Percentiles rank a stretch among this genome's conserved stretches.
phyloP scores from a whole-genome alignment of 1,140 invertebrate species.

The Sarcophaga peregrina region DNA sequence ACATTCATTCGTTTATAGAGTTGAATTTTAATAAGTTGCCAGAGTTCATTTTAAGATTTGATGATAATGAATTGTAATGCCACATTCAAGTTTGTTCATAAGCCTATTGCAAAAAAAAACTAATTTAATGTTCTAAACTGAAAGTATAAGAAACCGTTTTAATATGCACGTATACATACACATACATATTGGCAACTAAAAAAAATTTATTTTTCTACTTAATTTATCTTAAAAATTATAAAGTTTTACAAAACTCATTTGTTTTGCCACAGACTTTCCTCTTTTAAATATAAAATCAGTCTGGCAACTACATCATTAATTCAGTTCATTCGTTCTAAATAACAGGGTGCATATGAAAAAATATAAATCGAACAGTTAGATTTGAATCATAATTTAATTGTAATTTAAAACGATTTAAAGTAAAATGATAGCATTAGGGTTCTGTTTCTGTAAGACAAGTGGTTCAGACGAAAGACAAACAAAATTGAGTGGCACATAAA shows the following conservation, averaged over 20 bases:
- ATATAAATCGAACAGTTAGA: neutral
- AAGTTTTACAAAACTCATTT: too few species aligned
- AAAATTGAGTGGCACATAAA: too few species aligned
- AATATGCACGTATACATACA: too few species aligned
- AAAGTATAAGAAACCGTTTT: too few species aligned
- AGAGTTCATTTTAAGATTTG: neutral
- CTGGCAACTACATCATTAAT: neutral
- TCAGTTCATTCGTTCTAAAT: neutral
- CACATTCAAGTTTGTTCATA: neutral
- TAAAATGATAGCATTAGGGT: neutral
- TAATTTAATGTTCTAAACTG: too few species aligned
- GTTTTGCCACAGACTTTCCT: too few species aligned
- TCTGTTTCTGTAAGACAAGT: too few species aligned
- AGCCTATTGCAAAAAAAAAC: too few species aligned
- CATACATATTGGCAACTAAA: too few species aligned
- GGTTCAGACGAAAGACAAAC: too few species aligned
- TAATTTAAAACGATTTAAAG: neutral
- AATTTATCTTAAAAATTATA: too few species aligned
- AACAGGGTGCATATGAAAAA: neutral
- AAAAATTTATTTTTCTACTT: too few species aligned
- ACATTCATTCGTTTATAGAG: slow-evolving; percentile 5
- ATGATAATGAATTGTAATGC: neutral
- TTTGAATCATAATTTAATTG: neutral
- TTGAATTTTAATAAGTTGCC: neutral
- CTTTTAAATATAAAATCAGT: neutral